Evolutionary conservation across 1,140 invertebrate species (phyloP), one percentile per base, ranked within the genome.

Genomic region (Subanguina moxae): DNA sequence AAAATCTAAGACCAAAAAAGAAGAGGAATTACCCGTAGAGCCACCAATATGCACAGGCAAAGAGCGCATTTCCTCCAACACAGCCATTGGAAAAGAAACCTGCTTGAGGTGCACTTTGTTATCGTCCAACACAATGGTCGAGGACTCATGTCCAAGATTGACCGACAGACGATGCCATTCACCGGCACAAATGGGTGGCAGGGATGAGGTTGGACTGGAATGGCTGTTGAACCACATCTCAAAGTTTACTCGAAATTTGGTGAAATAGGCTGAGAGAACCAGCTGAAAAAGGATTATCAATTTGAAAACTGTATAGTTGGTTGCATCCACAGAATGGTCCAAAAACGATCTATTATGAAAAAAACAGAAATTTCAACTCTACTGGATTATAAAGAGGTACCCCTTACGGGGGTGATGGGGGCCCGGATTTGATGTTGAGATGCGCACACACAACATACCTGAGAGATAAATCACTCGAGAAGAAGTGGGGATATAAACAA

Each of bases 41-140:
- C 72, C 76, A 15, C 76, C 74, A 42, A 75, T 30, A 57, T 64
- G 52, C 57, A 78, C 15, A n/a, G 75, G 64, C 38, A 75, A 28
- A 30, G 61, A 62, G 23, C 63, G 68, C 28, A 78, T 48, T 58
- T 71, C 42, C 15, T 78, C 61, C 9, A 75, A 23, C 32, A 66
- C 30, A 19, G 43, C n/a, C 23, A 9, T 27, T 21, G 61, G 45
- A 23, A 77, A 19, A 15, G 28, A 25, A 8, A 42, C 19, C 19
- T 45, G 11, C 45, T 28, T 23, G 21, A 62, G 57, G 11, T 74
- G 46, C 23, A 52, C 48, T 25, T 42, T 38, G 21, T 61, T 28
- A 11, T 65, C 71, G 43, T 75, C 42, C 7, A 75, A 48, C 19
- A 30, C 42, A 30, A 75, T 30, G n/a, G 38, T 48, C n/a, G 66